phyloP scores from a whole-genome alignment of 1,140 invertebrate species.

The Homarus americanus region DNA sequence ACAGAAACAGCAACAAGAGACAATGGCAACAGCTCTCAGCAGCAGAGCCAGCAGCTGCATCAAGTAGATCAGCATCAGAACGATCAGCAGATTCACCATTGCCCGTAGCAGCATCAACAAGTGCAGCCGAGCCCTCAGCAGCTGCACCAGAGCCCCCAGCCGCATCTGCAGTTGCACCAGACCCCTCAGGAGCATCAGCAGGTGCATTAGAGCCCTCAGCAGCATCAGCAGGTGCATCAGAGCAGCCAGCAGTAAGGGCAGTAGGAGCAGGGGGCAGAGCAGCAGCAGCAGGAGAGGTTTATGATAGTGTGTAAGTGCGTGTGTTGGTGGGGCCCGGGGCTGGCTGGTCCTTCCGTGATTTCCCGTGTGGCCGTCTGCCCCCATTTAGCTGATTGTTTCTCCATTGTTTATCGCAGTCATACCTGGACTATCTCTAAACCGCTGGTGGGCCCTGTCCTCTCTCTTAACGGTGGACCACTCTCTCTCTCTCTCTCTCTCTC shows the following conservation, averaged over 20 bases:
- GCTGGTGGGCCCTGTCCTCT: slow-evolving; percentile 17
- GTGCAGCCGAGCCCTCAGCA: too few species aligned
- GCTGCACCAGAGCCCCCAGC: too few species aligned
- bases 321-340: slow-evolving; percentile 15
- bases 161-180: neutral
- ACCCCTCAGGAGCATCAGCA: neutral
- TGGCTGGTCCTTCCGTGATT: slow-evolving; percentile 68
- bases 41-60: too few species aligned
- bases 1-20: too few species aligned
- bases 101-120: too few species aligned
- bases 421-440: slow-evolving; percentile 68
- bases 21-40: too few species aligned
- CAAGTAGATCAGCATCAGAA: too few species aligned
- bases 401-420: slow-evolving; percentile 71
- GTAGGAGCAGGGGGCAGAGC: neutral
- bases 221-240: neutral
- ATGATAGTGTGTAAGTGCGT: slow-evolving; percentile 44
- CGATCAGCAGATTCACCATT: too few species aligned
- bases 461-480: neutral
- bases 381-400: slow-evolving; percentile 69
- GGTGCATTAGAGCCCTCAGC: too few species aligned
- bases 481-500: neutral
- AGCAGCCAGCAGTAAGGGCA: neutral
- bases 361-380: slow-evolving; percentile 61
- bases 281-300: slow-evolving; percentile 34